phyloP scores from a whole-genome alignment of 2,888 invertebrate genomes.

The Drosophila putrida region DNA sequence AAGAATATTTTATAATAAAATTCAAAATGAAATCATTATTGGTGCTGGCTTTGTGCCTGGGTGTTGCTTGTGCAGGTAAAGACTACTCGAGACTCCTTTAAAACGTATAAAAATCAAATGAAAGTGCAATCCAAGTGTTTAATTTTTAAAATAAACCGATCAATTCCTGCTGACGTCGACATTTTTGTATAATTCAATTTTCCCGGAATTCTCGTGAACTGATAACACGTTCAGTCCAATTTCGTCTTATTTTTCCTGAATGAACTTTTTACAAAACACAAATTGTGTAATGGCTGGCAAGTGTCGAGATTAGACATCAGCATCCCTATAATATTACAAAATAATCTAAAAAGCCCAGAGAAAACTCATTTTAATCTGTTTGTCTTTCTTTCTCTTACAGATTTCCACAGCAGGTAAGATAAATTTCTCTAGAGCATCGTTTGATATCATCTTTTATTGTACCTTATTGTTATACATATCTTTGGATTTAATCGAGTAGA shows the following conservation, averaged over 20 bases:
- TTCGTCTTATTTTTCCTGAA: slow-evolving; percentile 40
- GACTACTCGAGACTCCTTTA: slow-evolving; percentile 15
- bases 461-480: slow-evolving; percentile 13
- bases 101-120: not conserved
- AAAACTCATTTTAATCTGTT: not conserved
- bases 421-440: not conserved
- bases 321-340: not conserved
- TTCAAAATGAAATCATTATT: slow-evolving; percentile 81
- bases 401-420: slow-evolving; percentile 67
- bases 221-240: slow-evolving; percentile 15
- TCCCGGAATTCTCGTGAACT: slow-evolving; percentile 22
- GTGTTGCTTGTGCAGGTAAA: slow-evolving; percentile 83
- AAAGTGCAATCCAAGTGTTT: slow-evolving; percentile 19
- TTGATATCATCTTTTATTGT: slow-evolving; percentile 12
- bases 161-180: slow-evolving; percentile 14
- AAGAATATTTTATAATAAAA: slow-evolving; percentile 35
- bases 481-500: slow-evolving; percentile 27
- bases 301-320: slow-evolving; percentile 39
- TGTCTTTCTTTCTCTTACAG: slow-evolving; percentile 36
- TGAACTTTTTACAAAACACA: slow-evolving; percentile 52
- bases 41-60: slow-evolving; percentile 82
- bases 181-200: slow-evolving; percentile 17
- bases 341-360: not conserved
- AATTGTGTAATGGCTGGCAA: slow-evolving; percentile 45
- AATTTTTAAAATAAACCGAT: not conserved